Percentiles rank a stretch among this genome's conserved stretches.
phyloP scores from a whole-genome alignment of 2,797 vertebrate species.

The Melanotaenia nigrans region DNA sequence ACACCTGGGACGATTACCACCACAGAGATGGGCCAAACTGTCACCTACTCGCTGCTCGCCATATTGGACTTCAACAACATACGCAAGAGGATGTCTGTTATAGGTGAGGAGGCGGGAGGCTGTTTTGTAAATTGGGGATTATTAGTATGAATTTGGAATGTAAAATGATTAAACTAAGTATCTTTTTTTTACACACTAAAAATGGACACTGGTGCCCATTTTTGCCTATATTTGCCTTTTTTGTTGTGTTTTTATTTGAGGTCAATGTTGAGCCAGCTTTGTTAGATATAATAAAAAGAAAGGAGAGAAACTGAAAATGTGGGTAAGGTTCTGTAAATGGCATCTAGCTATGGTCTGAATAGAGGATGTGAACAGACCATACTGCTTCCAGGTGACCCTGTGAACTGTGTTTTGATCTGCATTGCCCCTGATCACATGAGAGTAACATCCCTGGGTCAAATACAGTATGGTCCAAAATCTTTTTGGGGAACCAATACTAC shows the following conservation, averaged over 20 bases:
- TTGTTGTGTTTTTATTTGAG: no score
- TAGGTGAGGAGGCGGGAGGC: slow-evolving; percentile 77
- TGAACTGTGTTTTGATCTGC: background rate
- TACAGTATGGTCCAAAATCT: background rate
- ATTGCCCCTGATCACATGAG: background rate
- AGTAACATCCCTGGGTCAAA: background rate
- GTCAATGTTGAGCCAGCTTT: no score
- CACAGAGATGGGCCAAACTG: slow-evolving; percentile 86
- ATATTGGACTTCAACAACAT: slow-evolving; percentile 97
- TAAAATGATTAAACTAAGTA: background rate
- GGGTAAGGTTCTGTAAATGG: background rate
- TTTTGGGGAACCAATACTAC: background rate
- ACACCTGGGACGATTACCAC: slow-evolving; percentile 91
- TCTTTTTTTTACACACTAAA: background rate
- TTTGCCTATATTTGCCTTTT: no score
- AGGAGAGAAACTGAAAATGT: background rate
- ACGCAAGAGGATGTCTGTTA: slow-evolving; percentile 95
- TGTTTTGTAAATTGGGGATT: background rate
- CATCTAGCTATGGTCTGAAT: background rate
- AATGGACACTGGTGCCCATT: no score
- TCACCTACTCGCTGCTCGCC: slow-evolving; percentile 92
- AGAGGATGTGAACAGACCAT: background rate
- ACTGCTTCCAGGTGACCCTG: background rate
- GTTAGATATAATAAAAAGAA: background rate
- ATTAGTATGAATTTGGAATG: background rate